Conservation (phyloP, 2,113 vertebrate species). For the Cacatua alba region DNA sequence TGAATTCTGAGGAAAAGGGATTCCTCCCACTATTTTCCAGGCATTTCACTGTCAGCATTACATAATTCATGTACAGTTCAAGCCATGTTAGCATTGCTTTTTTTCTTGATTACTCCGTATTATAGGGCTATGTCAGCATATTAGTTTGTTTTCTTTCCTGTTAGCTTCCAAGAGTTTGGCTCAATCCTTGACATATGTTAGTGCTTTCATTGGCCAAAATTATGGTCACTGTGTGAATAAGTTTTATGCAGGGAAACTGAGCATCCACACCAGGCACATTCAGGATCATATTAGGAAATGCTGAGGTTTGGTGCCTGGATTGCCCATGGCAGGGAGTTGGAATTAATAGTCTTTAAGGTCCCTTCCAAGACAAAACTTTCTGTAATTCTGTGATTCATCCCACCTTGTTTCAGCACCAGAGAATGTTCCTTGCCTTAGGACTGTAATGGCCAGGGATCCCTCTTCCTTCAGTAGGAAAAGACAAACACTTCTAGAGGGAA, state of each 20-base stretch:
- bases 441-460: background rate
- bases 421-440: background rate
- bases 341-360: background rate
- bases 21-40: background rate
- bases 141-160: conserved; percentile 17
- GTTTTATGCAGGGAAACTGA: background rate
- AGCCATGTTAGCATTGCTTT: background rate
- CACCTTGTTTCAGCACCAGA: background rate
- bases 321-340: background rate
- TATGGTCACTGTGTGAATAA: background rate
- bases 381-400: background rate
- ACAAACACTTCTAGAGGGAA: background rate
- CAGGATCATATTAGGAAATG: background rate
- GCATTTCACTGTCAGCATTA: background rate
- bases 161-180: conserved; percentile 16
- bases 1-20: background rate
- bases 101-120: background rate
- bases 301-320: background rate
- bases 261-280: background rate
- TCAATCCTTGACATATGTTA: background rate
- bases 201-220: background rate
- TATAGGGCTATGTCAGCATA: background rate
- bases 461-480: background rate
- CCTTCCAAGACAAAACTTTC: background rate
- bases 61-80: background rate